Evolutionary conservation across 2,113 vertebrate species (phyloP).

Genomic region (Halichoeres trimaculatus): DNA sequence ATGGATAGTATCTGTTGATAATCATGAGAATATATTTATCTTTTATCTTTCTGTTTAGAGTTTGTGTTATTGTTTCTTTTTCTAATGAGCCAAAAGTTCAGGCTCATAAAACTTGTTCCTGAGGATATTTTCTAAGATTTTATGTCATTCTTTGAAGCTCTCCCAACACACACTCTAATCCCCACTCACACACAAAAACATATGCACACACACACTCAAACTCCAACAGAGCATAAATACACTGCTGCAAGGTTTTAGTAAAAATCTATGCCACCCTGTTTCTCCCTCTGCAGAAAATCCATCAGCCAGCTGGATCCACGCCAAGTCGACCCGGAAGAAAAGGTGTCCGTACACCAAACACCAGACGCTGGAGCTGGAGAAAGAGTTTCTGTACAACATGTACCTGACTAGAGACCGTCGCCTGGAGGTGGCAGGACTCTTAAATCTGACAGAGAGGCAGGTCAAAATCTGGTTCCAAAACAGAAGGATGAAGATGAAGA

Average conservation of each 20-base stretch:
- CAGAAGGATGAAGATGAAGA: conserved; percentile 83
- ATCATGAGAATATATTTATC: background rate
- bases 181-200: background rate
- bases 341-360: conserved; percentile 79
- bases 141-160: conserved; percentile 46
- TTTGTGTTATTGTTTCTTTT: conserved; percentile 21
- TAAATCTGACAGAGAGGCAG: conserved; percentile 79
- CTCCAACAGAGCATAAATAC: background rate
- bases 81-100: conserved; percentile 48
- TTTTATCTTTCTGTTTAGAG: background rate
- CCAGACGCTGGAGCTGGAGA: conserved; percentile 82
- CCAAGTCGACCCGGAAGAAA: conserved; percentile 78
- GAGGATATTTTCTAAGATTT: conserved; percentile 33
- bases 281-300: conserved; percentile 66
- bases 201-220: conserved; percentile 4
- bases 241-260: background rate
- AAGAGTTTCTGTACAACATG: conserved; percentile 83
- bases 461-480: conserved; percentile 84
- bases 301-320: conserved; percentile 77
- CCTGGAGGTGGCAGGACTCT: conserved; percentile 78
- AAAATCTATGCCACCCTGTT: conserved; percentile 1
- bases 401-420: conserved; percentile 80
- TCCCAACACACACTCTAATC: background rate
- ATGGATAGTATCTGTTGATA: background rate
- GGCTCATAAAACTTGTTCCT: conserved; percentile 46